Evolutionary conservation across 2,113 vertebrate genomes (phyloP), one percentile per base, ranked within the genome.

Genomic region (Morone chrysops): DNA sequence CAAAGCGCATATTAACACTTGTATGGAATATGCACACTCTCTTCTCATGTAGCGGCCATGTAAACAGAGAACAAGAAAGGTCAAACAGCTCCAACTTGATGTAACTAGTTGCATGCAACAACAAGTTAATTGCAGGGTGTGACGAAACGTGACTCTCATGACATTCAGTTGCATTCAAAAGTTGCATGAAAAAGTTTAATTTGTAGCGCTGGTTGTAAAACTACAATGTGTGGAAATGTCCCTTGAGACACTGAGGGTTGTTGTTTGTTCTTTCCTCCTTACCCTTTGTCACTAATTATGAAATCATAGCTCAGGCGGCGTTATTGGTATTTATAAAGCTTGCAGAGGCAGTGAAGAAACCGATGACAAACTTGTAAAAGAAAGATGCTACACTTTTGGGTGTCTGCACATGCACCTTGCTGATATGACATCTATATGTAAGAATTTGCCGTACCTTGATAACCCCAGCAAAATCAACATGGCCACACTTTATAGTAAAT

Each of bases 41-140:
- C 11, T 65, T 11, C 9, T 62, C 47, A 25, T 63, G 61, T 51
- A 53, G 47, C 38, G 63, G 43, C 22, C 31, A 51, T 17, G 14
- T 75, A 70, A 81, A 76, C 59, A 70, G 8, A 47, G 54, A 60
- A 63, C 43, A 82, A 13, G 13, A 13, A 25, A 57, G 22, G 69
- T 78, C 17, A 66, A 22, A 69, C 22, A 61, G 38, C 47, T 66
- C 53, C 51, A 68, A 38, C 53, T 25, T 41, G 22, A 56, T 76
- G 75, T 48, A 61, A 70, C 81, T 65, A 72, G 53, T 73, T 81
- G 51, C 75, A 71, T 73, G 69, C 62, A 77, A 70, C 53, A 89
- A 81, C 66, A 88, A 78, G 36, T 82, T 86, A 86, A 86, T 90
- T 86, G 78, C 63, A 81, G 89, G 79, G 79, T 72, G 78, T 82